phyloP scores from a whole-genome alignment of 2,113 vertebrate species.

The Fukomys damarensis region DNA sequence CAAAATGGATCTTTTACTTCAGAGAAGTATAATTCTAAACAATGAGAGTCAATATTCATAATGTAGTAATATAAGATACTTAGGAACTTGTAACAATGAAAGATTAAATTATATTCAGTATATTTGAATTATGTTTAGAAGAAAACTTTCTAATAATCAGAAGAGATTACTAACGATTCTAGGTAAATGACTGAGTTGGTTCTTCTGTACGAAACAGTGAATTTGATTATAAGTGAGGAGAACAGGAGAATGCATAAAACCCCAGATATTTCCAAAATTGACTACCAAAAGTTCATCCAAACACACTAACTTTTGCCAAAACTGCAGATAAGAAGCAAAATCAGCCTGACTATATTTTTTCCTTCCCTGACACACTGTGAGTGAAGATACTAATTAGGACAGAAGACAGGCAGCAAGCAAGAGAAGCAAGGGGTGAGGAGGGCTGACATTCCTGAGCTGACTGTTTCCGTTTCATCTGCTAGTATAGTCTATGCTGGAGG shows the following conservation, averaged over 20 bases:
- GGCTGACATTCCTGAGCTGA: constrained; percentile 6
- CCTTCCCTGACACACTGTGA: neutral
- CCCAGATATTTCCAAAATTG: constrained; percentile 10
- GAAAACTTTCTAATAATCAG: neutral
- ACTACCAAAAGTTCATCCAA: neutral
- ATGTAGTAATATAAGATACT: neutral
- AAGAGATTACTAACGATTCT: constrained; percentile 21
- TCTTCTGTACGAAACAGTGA: constrained; percentile 4
- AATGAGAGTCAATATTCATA: neutral
- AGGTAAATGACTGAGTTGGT: neutral
- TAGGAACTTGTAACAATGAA: constrained; percentile 24
- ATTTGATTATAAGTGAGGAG: neutral
- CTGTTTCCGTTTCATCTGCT: constrained; percentile 7
- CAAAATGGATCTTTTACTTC: neutral
- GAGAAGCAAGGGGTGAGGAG: neutral
- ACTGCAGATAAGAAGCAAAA: constrained; percentile 34
- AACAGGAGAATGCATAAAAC: neutral
- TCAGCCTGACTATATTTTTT: neutral
- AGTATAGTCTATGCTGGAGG: neutral
- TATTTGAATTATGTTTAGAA: neutral
- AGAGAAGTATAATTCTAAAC: neutral
- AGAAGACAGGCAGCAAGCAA: neutral
- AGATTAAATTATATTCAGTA: constrained; percentile 12
- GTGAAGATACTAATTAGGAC: constrained; percentile 25
- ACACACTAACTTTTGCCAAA: constrained; percentile 11